These are phyloP conservation scores for Montipora capitata DNA, from an alignment of 92 coral and sea anemone genomes.

Conservation along the genomic window DNA sequence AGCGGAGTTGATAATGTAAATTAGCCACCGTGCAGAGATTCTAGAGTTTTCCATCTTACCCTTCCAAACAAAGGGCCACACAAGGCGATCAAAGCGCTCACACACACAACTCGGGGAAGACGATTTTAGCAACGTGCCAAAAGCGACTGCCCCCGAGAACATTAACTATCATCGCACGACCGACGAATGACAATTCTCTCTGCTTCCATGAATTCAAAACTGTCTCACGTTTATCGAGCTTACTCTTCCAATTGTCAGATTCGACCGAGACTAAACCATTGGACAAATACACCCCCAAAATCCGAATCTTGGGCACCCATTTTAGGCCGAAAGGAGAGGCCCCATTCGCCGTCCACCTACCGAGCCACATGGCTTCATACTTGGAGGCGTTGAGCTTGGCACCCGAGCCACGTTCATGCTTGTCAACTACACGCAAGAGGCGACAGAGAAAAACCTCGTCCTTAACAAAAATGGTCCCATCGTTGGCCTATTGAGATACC, in stretches of 20 bases:
- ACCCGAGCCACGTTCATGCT: background rate
- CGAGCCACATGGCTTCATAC: background rate
- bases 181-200: background rate
- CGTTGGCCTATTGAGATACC: slow-evolving; percentile 32
- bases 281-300: slow-evolving; percentile 4
- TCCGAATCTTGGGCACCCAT: background rate
- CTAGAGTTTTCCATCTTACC: slow-evolving; percentile 13
- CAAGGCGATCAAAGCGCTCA: background rate
- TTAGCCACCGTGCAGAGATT: too few species aligned
- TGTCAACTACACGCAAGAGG: background rate
- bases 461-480: slow-evolving; percentile 8
- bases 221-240: background rate
- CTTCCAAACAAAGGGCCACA: slow-evolving; percentile 34
- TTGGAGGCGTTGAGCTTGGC: slow-evolving; percentile 9
- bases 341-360: background rate
- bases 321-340: background rate
- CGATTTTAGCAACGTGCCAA: background rate
- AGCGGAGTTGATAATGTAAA: too few species aligned
- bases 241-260: background rate
- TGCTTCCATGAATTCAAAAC: slow-evolving; percentile 21
- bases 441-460: background rate
- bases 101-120: background rate
- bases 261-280: background rate
- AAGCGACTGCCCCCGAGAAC: background rate
- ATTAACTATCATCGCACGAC: slow-evolving; percentile 4